Evolutionary conservation across 1,140 invertebrate genomes (phyloP), one percentile per base, ranked within the genome.

Genomic region (Trachymyrmex cornetzi): DNA sequence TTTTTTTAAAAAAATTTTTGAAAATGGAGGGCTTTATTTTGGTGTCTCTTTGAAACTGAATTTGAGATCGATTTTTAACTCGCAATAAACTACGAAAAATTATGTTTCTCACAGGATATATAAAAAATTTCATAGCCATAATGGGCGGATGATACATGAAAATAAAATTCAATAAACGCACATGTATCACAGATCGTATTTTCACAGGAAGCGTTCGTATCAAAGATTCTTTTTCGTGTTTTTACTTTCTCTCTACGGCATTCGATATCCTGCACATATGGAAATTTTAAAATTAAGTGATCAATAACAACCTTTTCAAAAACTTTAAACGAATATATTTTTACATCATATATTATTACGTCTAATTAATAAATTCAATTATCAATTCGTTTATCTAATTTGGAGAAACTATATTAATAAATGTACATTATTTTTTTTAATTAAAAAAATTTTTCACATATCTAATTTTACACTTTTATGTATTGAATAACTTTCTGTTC

Each of bases 131-230:
- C 6, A 38, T 7, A 9, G 34, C 1, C 50, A 16, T 34, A 34
- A 27, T 7, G 53, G 44, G 34, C 48, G 50, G 9, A 16, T 81
- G 5, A 12, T 14, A 24, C 24, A 81, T 57, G 7, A 57, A 81
- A 81, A 81, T 71, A 22, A 81, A 81, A 71, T 81, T 57, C 66
- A 81, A 81, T 81, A 81, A 81, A 57, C 22, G 22, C 22, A 57
- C 34, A 3, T 72, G 19, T 81, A 44, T 72, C 50, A 53, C 30
- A 44, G 66, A 81, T 71, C 71, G 64, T 81, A 71, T 81, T 72
- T 81, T 50, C 66, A 48, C 16, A 27, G 16, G 7, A 81, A 81
- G 34, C 34, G 11, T 38, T 81, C 22, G 50, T 12, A 5, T 12
- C 16, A 44, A 77, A 77, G 38, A 16, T 81, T 57, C 22, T 80